Base-by-base conservation (phyloP, 2,113 vertebrate genomes). In the Menura novaehollandiae region DNA sequence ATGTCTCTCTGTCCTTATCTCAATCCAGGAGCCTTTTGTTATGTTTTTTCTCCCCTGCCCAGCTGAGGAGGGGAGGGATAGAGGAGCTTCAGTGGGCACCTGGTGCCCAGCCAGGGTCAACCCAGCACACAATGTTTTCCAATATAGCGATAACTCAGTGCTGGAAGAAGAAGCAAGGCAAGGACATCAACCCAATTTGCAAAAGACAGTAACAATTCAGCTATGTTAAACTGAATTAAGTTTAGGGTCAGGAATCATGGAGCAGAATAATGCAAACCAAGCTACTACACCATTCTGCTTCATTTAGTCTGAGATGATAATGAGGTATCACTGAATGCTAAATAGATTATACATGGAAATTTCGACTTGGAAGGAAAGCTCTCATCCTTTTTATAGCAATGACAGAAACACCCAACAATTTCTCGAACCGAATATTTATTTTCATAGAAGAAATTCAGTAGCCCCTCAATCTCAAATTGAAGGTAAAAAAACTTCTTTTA, bases 241-340 rank as follows among this genome's bases (percentile, higher is more conserved):
- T 88, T 89, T 81, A 62, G 71, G 77, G 62, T 91, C 81, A 73
- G 62, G 69, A 95, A 56, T 85, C 41, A 43, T 13, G 13, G n/a
- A 53, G n/a, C 4, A 93, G 16, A 85, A 60, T 75, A 91, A 78
- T 59, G 64, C 60, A 91, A 93, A 44, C 30, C 20, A 81, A 81
- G 51, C 72, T 84, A 67, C 35, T 91, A 75, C 47, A 60, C 32
- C 30, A 71, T 91, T 92, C 89, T 91, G 35, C 66, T 91, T 95
- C 87, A 37, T 89, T 94, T 89, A 87, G 67, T 66, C 84, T 74
- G 35, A 81, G 84, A 91, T 81, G 76, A 91, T 75, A 95, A 89
- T 76, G 55, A 89, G 46, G 9, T 81, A 71, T 86, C 3, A 8
- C 66, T 75, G 74, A 82, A 94, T 79, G n/a, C 30, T 94, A 78